A percentile compares a stretch with the other conserved stretches of the same genome.
phyloP scores from a whole-genome alignment of 2,888 invertebrate species.

The Neria commutata region DNA sequence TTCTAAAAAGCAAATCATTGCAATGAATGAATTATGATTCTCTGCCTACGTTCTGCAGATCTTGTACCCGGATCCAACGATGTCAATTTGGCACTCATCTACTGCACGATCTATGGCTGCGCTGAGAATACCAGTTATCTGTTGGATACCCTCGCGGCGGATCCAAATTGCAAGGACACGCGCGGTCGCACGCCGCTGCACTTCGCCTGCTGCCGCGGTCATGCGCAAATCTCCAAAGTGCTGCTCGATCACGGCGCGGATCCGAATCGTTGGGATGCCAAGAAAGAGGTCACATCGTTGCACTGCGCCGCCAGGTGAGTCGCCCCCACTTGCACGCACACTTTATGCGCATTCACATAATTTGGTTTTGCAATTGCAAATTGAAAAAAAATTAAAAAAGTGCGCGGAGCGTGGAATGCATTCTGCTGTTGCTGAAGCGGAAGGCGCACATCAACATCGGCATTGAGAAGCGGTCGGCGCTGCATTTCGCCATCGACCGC shows the following conservation, averaged over 20 bases:
- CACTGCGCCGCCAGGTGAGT: conserved; percentile 76
- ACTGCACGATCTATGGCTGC: conserved; percentile 53
- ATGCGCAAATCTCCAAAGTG: conserved; percentile 72
- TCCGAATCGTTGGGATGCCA: conserved; percentile 75
- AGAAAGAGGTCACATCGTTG: conserved; percentile 73
- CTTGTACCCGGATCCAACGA: conserved; percentile 51
- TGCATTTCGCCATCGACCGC: conserved; percentile 85
- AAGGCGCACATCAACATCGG: conserved; percentile 85
- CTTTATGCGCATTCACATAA: conserved; percentile 17
- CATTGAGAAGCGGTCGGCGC: conserved; percentile 71
- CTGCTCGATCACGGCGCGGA: conserved; percentile 73
- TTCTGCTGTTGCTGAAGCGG: conserved; percentile 69
- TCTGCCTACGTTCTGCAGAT: conserved; percentile 30
- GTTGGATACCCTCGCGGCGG: conserved; percentile 60
- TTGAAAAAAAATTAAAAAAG: conserved; percentile 32
- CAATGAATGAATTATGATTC: neutral
- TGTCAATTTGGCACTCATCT: conserved; percentile 55
- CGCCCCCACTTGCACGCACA: neutral
- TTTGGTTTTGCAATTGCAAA: conserved; percentile 29
- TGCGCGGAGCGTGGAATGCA: conserved; percentile 59
- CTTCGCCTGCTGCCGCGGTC: conserved; percentile 78
- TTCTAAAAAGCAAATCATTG: neutral
- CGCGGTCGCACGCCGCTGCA: conserved; percentile 77
- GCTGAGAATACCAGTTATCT: conserved; percentile 49
- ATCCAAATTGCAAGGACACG: conserved; percentile 70